phyloP scores from a whole-genome alignment of 2,113 vertebrate species.

The Panurus biarmicus region DNA sequence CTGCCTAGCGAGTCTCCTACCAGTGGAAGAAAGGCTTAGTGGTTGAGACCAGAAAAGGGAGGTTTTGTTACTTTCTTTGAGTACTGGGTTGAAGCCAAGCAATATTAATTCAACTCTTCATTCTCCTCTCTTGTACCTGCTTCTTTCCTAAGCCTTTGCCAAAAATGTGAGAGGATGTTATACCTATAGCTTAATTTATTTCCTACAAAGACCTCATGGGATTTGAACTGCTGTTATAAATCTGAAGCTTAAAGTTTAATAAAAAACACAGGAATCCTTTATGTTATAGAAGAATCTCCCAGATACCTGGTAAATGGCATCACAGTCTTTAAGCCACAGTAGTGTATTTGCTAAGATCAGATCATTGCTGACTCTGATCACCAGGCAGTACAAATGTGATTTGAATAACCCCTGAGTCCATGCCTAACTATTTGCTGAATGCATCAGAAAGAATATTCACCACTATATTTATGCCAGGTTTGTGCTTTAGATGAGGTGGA shows the following conservation, averaged over 20 bases:
- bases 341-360: not conserved
- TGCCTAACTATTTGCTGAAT: not conserved
- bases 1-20: not conserved
- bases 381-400: not conserved
- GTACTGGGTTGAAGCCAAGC: constrained; percentile 4
- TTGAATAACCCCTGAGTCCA: not conserved
- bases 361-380: not conserved
- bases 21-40: not conserved
- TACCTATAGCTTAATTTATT: constrained; percentile 58
- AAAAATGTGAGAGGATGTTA: constrained; percentile 42
- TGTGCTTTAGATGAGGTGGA: not conserved
- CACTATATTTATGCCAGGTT: not conserved
- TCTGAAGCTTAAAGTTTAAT: constrained; percentile 35
- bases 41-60: constrained; percentile 10
- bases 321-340: not conserved
- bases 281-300: not conserved
- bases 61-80: constrained; percentile 12
- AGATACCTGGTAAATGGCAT: not conserved
- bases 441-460: not conserved
- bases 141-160: constrained; percentile 41
- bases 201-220: not conserved
- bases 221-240: constrained; percentile 19
- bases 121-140: constrained; percentile 23
- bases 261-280: not conserved
- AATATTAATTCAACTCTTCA: not conserved